Conservation (phyloP, 2,113 vertebrate genomes). For the Perca fluviatilis region DNA sequence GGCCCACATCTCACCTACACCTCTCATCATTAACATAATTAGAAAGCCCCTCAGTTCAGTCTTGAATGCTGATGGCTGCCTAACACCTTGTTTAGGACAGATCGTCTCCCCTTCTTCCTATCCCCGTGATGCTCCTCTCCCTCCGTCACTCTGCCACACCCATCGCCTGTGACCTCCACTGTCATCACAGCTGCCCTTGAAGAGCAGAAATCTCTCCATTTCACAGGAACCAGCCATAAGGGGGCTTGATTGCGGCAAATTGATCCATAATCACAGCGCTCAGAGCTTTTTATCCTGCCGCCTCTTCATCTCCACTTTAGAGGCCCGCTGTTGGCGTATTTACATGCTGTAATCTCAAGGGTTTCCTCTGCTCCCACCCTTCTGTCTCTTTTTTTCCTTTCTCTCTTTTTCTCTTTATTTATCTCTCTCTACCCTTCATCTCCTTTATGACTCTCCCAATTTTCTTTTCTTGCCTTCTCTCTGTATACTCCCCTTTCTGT, state of each 20-base stretch:
- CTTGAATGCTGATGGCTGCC: slow-evolving; percentile 52
- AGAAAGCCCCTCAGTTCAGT: slow-evolving; percentile 58
- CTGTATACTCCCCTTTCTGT: slow-evolving; percentile 35
- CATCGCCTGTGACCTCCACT: slow-evolving; percentile 78
- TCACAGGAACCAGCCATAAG: slow-evolving; percentile 79
- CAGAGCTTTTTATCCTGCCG: slow-evolving; percentile 82
- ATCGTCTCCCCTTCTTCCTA: slow-evolving; percentile 25
- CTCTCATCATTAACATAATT: slow-evolving; percentile 74
- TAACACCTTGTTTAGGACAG: slow-evolving; percentile 45
- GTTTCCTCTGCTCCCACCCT: slow-evolving; percentile 68
- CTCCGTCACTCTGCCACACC: slow-evolving; percentile 55
- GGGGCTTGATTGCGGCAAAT: slow-evolving; percentile 87
- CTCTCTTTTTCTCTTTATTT: not conserved
- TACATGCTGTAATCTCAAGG: slow-evolving; percentile 83
- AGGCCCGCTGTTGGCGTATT: slow-evolving; percentile 78
- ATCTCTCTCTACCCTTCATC: slow-evolving; percentile 32
- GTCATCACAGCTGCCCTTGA: slow-evolving; percentile 79
- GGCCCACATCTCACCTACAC: slow-evolving; percentile 47
- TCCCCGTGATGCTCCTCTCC: slow-evolving; percentile 20
- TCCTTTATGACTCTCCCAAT: slow-evolving; percentile 50
- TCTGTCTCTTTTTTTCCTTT: slow-evolving; percentile 19
- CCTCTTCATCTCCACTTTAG: slow-evolving; percentile 82
- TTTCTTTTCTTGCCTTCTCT: slow-evolving; percentile 44
- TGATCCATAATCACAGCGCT: slow-evolving; percentile 86
- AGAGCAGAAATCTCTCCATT: slow-evolving; percentile 82